Base-by-base conservation (phyloP, 1,140 invertebrate genomes). In the Drosophila ananassae region DNA sequence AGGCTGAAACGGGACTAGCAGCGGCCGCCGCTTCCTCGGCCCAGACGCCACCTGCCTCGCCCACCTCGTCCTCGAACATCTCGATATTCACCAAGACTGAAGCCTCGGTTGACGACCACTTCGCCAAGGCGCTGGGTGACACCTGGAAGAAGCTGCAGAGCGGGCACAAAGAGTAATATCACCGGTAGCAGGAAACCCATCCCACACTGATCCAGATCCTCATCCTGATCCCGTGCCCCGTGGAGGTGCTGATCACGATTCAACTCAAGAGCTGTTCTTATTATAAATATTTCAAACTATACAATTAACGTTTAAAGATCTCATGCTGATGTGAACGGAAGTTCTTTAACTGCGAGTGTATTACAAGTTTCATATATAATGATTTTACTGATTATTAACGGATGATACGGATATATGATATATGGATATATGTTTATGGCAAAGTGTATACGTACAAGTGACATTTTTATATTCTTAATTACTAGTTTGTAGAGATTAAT, bases 61-160 rank as follows among this genome's bases (percentile, higher is more conserved):
- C 90, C 48, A 89, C 79, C 58, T 85, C 78, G 44, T 79, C 79
- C 55, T 87, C 85, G 13, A 78, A 87, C 74, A 73, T 90, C 68
- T 79, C 89, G 50, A 79, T 89, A 68, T 87, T 90, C 52, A 90
- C 80, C 53, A 92, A 81, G 71, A 93, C 93, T 92, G 93, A 94
- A 68, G 93, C 94, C 39, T 94, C 94, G 83, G 97, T 99, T 13
- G 98, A 99, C 92, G 98, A 99, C 92, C 98, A 99, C 90, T 99
- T 99, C 92, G 97, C 97, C 10, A 98, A 99, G 93, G 98, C 98
- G 2, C 93, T 99, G 4, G 98, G 98, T 1, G 97, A 98, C 67
- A 98, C 97, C 0, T 99, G 98, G 98, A 94, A 95, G 61, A 96
- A 97, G 92, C 93, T 99, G 72, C 94, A 96, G 90, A 94, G 93